Evolutionary conservation across 2,113 vertebrate genomes (phyloP).

Genomic region (Ardeotis arabs): DNA sequence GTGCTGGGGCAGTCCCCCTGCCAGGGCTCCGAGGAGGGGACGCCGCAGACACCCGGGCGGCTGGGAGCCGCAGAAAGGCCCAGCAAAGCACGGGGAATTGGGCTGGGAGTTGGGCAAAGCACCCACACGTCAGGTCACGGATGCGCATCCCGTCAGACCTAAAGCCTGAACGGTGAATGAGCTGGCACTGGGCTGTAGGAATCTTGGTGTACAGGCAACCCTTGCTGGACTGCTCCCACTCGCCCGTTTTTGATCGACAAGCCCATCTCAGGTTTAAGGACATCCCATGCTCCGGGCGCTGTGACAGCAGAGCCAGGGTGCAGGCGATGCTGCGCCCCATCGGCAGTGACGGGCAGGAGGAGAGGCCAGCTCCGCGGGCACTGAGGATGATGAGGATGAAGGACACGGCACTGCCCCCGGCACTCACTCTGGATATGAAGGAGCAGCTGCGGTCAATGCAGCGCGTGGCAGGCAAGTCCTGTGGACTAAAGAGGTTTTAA

Average conservation of each 20-base stretch:
- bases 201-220: not conserved
- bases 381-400: no score
- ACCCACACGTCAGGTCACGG: not conserved
- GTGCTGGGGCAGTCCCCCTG: constrained; percentile 1
- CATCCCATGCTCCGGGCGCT: fast-evolving
- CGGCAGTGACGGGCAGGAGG: not conserved
- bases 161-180: not conserved
- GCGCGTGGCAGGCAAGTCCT: fast-evolving
- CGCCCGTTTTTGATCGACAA: not conserved
- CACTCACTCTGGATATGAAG: fast-evolving
- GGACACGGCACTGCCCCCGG: not conserved
- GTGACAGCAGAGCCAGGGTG: not conserved
- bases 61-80: constrained; percentile 33
- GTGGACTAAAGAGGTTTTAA: not conserved
- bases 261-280: not conserved
- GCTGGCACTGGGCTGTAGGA: not conserved
- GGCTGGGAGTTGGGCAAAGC: constrained; percentile 38
- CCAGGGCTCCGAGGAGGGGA: constrained; percentile 9
- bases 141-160: constrained; percentile 22
- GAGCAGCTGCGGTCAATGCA: not conserved
- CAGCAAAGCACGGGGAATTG: constrained; percentile 11
- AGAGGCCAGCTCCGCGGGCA: not conserved
- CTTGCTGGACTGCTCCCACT: not conserved
- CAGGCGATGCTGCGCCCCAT: no score
- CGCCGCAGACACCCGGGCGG: not conserved